Base-by-base conservation (phyloP, 2,797 vertebrate species). In the Chaetodon trifasciatus region DNA sequence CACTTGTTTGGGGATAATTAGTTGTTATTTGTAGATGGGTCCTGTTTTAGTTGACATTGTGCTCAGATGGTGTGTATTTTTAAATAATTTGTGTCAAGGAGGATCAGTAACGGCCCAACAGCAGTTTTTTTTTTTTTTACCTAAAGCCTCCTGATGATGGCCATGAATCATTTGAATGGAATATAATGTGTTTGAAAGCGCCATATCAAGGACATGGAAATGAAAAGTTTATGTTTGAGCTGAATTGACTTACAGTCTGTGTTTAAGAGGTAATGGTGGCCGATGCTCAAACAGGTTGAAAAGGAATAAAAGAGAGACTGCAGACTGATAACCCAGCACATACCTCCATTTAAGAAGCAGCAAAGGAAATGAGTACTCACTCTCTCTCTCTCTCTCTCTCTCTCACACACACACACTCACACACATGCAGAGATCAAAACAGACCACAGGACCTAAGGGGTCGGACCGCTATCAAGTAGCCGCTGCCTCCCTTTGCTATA, bases 391-490 rank as follows among this genome's bases (percentile, higher is more conserved):
- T 9, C 42, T 9, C 42, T 9, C 42, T 9, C 42, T 9, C 42
- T 9, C 42, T 35, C 49, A 37, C 10, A 40, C 53, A 66, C 47
- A 52, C 61, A 55, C 28, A 35, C 62, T 46, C 57, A 63, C 63
- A 13, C 64, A 67, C 56, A 71, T 57, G 63, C 58, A n/a, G 19
- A 4, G 37, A 83, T 86, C 66, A 81, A 80, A 76, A 77, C 69
- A 79, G n/a, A 65, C 24, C 32, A 11, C 12, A 58, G 70, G 66
- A 85, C 74, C 75, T 82, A 67, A 76, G 79, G 66, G 78, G 76
- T 82, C 65, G 3, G 35, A 39, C 55, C 50, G 81, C 78, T 78
- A 86, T 82, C 81, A 84, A 74, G 64, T 76, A 78, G 57, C 62
- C 6, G 5, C 74, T 28, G 49, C 74, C 65, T 81, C 64, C 78